phyloP scores from a whole-genome alignment of 53 echinoderm and acorn worm species.

The Glandiceps talaboti region DNA sequence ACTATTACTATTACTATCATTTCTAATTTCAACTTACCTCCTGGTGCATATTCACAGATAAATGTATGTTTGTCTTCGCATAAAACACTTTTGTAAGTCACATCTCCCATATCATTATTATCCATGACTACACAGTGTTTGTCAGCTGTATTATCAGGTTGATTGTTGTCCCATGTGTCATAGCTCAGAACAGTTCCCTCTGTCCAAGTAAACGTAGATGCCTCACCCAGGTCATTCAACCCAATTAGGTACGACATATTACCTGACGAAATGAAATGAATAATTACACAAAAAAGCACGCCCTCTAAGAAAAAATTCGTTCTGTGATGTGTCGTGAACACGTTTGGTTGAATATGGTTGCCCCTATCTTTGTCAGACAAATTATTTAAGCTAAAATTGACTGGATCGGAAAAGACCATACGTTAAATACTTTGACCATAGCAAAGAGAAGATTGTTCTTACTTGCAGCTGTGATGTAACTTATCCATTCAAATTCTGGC shows the following conservation, averaged over 20 bases:
- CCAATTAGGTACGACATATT: neutral
- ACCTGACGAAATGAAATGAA: neutral
- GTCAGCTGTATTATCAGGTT: neutral
- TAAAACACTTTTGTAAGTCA: neutral
- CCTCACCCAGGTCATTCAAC: neutral
- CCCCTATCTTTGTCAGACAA: too few relatives aligned
- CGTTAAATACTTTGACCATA: too few relatives aligned
- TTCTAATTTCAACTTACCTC: neutral
- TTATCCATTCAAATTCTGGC: neutral
- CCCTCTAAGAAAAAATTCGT: too few relatives aligned
- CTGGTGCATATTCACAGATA: neutral
- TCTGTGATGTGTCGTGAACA: too few relatives aligned
- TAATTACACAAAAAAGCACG: too few relatives aligned
- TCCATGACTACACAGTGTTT: neutral
- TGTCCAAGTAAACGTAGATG: neutral
- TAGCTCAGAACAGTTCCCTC: neutral
- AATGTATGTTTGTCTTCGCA: neutral
- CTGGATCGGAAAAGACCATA: too few relatives aligned
- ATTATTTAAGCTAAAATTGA: too few relatives aligned
- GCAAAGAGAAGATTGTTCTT: too few relatives aligned
- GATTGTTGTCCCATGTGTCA: neutral
- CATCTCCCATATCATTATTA: neutral
- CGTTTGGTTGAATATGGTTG: too few relatives aligned
- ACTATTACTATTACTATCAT: too few relatives aligned
- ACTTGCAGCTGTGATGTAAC: neutral